Evolutionary conservation across 2,888 invertebrate species (phyloP).

Genomic region (Tolmerus cingulatus): DNA sequence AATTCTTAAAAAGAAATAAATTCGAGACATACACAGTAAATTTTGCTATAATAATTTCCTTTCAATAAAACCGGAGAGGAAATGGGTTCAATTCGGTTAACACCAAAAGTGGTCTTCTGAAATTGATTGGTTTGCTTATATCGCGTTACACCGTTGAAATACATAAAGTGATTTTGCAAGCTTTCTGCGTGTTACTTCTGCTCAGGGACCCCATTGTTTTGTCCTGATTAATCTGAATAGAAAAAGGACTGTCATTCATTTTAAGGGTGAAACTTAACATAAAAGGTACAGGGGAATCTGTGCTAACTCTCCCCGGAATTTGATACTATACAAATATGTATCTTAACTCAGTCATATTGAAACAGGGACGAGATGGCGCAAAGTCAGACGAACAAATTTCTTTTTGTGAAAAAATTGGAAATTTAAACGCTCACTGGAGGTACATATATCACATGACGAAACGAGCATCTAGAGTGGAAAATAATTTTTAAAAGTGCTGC

Average conservation of each 20-base stretch:
- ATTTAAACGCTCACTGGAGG: too few relatives aligned
- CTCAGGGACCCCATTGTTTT: neutral
- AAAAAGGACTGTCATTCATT: neutral
- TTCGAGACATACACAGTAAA: neutral
- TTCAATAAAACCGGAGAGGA: constrained; percentile 42
- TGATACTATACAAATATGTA: too few relatives aligned
- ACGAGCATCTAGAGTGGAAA: too few relatives aligned
- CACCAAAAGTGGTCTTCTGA: too few relatives aligned
- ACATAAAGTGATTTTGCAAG: neutral
- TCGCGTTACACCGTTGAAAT: neutral
- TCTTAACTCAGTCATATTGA: too few relatives aligned
- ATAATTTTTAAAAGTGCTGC: too few relatives aligned
- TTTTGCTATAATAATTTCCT: constrained; percentile 36
- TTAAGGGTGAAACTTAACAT: neutral
- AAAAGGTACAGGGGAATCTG: too few relatives aligned
- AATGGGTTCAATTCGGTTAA: constrained; percentile 34
- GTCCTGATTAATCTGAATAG: neutral
- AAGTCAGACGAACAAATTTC: too few relatives aligned
- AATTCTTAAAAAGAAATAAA: neutral
- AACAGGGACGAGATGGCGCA: too few relatives aligned
- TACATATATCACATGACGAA: too few relatives aligned
- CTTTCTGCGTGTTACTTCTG: neutral
- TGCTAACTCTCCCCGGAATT: too few relatives aligned
- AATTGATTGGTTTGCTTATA: neutral
- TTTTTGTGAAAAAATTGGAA: too few relatives aligned